Base-by-base conservation (phyloP, 2,113 vertebrate species). In the Oryzias melastigma region DNA sequence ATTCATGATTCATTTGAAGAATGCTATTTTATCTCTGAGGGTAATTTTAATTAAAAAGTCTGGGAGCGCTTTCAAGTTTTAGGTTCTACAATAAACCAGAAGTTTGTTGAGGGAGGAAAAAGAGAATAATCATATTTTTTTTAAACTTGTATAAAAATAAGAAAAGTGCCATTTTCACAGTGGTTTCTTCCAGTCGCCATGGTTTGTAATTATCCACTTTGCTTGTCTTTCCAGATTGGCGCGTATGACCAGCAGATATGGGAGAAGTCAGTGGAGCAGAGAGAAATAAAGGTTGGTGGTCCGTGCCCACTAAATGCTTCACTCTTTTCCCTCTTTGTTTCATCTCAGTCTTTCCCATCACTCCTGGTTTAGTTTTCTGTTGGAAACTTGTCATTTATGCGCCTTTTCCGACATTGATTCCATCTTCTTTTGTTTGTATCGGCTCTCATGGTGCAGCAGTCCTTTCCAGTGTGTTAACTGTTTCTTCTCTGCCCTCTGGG, bases 191-290 rank as follows among this genome's bases (percentile, higher is more conserved):
- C 25, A 27, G 25, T 7, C 25, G 4, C 4, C 25, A 7, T 5
- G 25, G 25, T 27, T 27, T 27, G 25, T 27, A 27, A 27, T 27
- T 4, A 27, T 27, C 25, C 25, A 27, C 5, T 48, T 8, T 48
- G 44, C 56, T 71, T 60, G 56, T 83, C 70, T 82, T 78, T 79
- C 58, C 85, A 99, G 97, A 99, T 99, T 75, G 97, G 97, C 57
- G 97, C 97, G n/a, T 99, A 99, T 67, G 97, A 99, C 87, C 97
- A 99, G 81, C 97, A 99, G 92, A 98, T 98, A 92, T 99, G 97
- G 97, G 97, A 99, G 91, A 98, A 98, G 89, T 99, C 97, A 51
- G 97, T 99, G 88, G 97, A 99, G 79, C 97, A 98, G 89, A 91
- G 95, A 92, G 97, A 99, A 91, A 99, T 99, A 79, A 99, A 98